Base-by-base conservation (phyloP, 2,113 vertebrate species). In the Rhegmatorhina hoffmannsi region DNA sequence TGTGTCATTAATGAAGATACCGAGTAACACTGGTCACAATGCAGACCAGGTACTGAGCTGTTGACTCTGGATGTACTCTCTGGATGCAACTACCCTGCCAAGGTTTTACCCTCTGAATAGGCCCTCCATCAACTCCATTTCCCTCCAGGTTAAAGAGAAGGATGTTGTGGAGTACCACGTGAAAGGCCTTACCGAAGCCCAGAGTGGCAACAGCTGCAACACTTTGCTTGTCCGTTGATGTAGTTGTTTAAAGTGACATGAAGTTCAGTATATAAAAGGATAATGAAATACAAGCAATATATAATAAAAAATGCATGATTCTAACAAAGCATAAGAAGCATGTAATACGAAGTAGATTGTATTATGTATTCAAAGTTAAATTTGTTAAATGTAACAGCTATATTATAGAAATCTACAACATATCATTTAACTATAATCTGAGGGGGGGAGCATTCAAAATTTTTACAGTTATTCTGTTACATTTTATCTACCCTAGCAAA, bases 41-140 rank as follows among this genome's bases (percentile, higher is more conserved):
- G 49, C 0, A 1, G 44, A 43, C 17, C 10, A 70, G 62, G 26
- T 33, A 12, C 17, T 12, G 43, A 52, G 33, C 28, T 5, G 0
- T 52, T 79, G 40, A 52, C 33, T 43, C 7, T 25, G 33, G 31
- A 21, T 56, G 55, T 34, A 28, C 11, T 1, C 9, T 47, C 38
- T 80, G 28, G 33, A 40, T 63, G 14, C 0, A 3, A 28, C 12
- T 8, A 23, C 38, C 28, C 5, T 5, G 2, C n/a, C 16, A 60
- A 10, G 78, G 47, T 11, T 23, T 67, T 17, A 29, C 20, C 34
- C 26, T 23, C 40, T 1, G 1, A 55, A 25, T 2, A 55, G 25
- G 33, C 7, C 29, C 34, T 4, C 21, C 18, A 38, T 89, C 34
- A 79, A 33, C 59, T 49, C 66, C 18, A 6, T 33, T 1, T 52